A percentile compares a stretch with the other conserved stretches of the same genome.
Conservation (phyloP, 2,113 vertebrate species). For the Ptilonorhynchus violaceus region DNA sequence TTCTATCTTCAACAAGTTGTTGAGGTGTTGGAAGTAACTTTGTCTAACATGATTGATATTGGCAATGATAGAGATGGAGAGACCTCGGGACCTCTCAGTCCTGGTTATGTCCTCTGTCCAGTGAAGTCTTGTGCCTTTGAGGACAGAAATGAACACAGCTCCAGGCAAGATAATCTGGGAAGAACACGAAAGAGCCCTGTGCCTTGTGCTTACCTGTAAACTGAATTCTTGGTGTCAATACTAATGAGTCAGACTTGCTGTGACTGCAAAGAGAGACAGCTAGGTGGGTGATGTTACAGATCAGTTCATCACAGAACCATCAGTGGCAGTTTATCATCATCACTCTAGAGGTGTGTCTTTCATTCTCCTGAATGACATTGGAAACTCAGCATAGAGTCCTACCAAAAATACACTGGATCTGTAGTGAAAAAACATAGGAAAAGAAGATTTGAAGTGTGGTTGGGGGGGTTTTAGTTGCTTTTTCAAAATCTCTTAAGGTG, state of each 20-base stretch:
- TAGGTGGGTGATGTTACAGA: background rate
- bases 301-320: background rate
- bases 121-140: background rate
- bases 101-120: background rate
- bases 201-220: background rate
- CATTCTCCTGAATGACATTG: background rate
- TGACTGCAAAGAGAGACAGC: background rate
- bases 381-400: background rate
- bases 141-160: background rate
- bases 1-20: background rate
- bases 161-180: background rate
- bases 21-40: background rate
- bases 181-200: background rate
- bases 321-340: background rate
- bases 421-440: background rate
- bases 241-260: background rate
- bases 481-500: slow-evolving; percentile 4
- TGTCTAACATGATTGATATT: background rate
- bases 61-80: background rate
- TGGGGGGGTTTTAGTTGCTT: background rate
- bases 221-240: background rate
- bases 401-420: background rate
- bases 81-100: background rate
- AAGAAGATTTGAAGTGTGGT: background rate
- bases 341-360: background rate